These are phyloP conservation scores for Tragelaphus buxtoni DNA, from an alignment of 2,113 vertebrate genomes.

Conservation along the genomic window DNA sequence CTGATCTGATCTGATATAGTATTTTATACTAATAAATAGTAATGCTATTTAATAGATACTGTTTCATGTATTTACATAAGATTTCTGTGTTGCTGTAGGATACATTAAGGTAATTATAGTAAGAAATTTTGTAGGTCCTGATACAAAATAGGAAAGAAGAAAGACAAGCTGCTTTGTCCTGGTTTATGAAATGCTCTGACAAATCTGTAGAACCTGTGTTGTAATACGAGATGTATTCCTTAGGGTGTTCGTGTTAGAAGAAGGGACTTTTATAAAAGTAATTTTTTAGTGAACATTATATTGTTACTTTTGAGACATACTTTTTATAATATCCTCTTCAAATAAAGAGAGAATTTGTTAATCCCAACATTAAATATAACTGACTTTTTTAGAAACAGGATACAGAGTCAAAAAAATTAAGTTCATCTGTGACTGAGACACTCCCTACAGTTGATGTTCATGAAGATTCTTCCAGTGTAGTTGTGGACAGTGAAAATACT, in stretches of 20 bases:
- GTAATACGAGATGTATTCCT: not conserved
- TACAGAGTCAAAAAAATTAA: constrained; percentile 67
- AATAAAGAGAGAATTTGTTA: constrained; percentile 34
- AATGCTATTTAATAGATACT: not conserved
- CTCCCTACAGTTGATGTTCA: constrained; percentile 71
- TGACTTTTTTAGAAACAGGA: constrained; percentile 72
- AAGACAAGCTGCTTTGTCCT: not conserved
- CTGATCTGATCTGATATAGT: not conserved
- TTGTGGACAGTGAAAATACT: constrained; percentile 80
- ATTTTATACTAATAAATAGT: not conserved
- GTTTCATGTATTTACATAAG: not conserved
- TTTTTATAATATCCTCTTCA: not conserved
- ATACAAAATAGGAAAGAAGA: not conserved
- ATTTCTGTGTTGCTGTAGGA: not conserved
- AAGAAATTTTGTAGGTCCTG: constrained; percentile 3
- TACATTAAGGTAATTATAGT: not conserved
- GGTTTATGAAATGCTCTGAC: constrained; percentile 14
- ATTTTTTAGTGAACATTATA: constrained; percentile 1
- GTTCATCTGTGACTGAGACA: constrained; percentile 66
- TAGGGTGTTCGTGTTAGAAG: not conserved
- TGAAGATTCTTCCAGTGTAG: constrained; percentile 74
- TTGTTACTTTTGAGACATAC: constrained; percentile 1
- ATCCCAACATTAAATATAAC: constrained; percentile 33
- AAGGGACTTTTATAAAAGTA: constrained; percentile 19
- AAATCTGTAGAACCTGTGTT: not conserved